Evolutionary conservation across 2,888 invertebrate species (phyloP), one percentile per base, ranked within the genome.

Genomic region (Balanococcus diminutus): DNA sequence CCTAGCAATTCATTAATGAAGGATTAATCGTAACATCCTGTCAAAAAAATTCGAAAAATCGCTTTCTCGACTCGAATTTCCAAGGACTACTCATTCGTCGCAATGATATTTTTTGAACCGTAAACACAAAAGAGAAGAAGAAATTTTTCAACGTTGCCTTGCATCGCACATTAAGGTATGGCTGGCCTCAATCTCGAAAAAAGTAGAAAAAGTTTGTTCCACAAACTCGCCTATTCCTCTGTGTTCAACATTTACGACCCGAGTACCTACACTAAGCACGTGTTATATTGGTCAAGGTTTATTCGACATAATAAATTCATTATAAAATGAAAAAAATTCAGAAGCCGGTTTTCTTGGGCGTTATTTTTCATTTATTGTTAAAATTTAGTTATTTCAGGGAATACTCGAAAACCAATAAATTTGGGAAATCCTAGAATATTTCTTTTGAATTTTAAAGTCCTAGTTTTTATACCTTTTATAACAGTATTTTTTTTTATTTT

Each of bases 251-350:
- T 67, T 67, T 28, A 31, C 67, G 67, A 67, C 31, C 14, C 28
- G 3, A 11, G 22, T 56, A 56, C 36, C 36, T 8, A 46, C 67
- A 28, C 28, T 67, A 16, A 67, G 28, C 67, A 67, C 67, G 67
- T 67, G 67, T 67, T 51, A 67, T 67, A 28, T 67, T 67, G 67
- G 67, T 67, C 67, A 67, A 67, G 67, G 67, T 67, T 67, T 67
- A 3, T 28, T 28, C 28, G 25, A 67, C 67, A 28, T 28, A 19
- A 67, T 28, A 28, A 67, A 67, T 67, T 67, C 67, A 67, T 67
- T 56, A 56, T 8, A 22, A 56, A 8, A 56, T n/a, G n/a, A 8
- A 56, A 56, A 56, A 56, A 56, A 56, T n/a, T n/a, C 19, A 16
- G 25, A 67, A 67, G 67, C 67, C 67, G 67, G 67, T 67, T 67